Evolutionary conservation across 1,140 invertebrate genomes (phyloP), one percentile per base, ranked within the genome.

Genomic region (Procambarus virginalis): DNA sequence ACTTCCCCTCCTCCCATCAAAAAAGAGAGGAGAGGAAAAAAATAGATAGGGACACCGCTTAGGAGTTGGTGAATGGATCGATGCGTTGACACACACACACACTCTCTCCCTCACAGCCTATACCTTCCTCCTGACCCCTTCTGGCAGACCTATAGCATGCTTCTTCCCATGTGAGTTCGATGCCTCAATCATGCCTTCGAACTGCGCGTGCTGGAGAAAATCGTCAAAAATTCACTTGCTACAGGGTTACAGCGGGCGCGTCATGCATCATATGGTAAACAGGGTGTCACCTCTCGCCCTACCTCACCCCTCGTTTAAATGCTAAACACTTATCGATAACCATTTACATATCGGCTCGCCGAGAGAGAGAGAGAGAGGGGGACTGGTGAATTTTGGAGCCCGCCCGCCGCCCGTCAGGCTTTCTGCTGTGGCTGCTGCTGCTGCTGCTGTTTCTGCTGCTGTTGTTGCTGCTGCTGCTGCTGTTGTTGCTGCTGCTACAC

Each of bases 321-420:
- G 89, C 89, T 90, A 90, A 90, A 90, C 89, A 85, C 89, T 90
- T 90, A 90, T 90, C 89, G 89, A 90, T 90, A 90, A 86, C 77
- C 51, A 89, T 89, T 93, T 93, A 91, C 92, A 93, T 93, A 93
- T 93, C 92, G 86, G 86, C 79, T 73, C 4, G 49, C 22, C 14
- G 73, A 45, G 68, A 55, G 51, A 55, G 51, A 55, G 51, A 34
- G 86, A 91, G 86, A 88, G 91, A 90, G 83, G 68, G 48, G n/a
- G 68, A 55, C 48, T 46, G 46, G 84, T 86, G 73, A 79, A 86
- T 79, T 86, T 86, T 86, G 76, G 85, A 79, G 78, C 58, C 77
- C 60, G 20, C 75, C 34, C n/a, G 4, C 46, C 70, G 17, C 10
- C 22, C 12, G 22, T 77, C 22, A 1, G 45, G 8, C 83, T 76